Base-by-base conservation (phyloP, 2,113 vertebrate species). In the Dasyurus viverrinus region DNA sequence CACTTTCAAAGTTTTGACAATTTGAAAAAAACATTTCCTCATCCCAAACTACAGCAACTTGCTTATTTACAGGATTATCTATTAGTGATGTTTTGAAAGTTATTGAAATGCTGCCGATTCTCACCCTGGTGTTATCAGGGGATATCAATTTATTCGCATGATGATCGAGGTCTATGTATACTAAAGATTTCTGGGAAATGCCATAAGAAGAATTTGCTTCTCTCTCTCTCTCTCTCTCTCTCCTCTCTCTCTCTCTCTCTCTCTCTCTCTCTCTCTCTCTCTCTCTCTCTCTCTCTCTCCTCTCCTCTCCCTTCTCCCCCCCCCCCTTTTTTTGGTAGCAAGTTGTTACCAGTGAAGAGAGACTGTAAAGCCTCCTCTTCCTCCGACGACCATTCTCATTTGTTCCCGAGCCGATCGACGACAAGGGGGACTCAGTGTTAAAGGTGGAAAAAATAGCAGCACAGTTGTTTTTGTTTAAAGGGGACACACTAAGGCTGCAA, bases 401-500 rank as follows among this genome's bases (percentile, higher is more conserved):
- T 60, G 55, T 60, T 95, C 91, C 93, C 0, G 92, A 97, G 48
- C 92, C 95, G 92, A 95, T 27, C 42, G 91, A 95, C 94, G 95
- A 97, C 97, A 94, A 98, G 96, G 96, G 97, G 97, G 96, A 98
- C 93, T 97, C 96, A 54, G 92, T 96, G 98, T 97, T 96, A 94
- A 92, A 95, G 91, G 96, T 95, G 94, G 95, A 90, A 91, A 57
- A 48, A 91, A 94, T 54, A 97, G 96, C 96, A 60, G 95, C 97
- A 93, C 55, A 97, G 97, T 93, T 97, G 98, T 97, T 98, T 94
- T 89, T 98, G 98, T 98, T 98, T 97, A 99, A 98, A 98, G 98
- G 98, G 98, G 99, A 98, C 99, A 98, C 98, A 98, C 98, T 98
- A 97, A 98, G 96, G 98, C 98, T 98, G 97, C 98, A 91, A 98